Evolutionary conservation across 2,113 vertebrate genomes (phyloP).

Genomic region (Trogon melanurus): DNA sequence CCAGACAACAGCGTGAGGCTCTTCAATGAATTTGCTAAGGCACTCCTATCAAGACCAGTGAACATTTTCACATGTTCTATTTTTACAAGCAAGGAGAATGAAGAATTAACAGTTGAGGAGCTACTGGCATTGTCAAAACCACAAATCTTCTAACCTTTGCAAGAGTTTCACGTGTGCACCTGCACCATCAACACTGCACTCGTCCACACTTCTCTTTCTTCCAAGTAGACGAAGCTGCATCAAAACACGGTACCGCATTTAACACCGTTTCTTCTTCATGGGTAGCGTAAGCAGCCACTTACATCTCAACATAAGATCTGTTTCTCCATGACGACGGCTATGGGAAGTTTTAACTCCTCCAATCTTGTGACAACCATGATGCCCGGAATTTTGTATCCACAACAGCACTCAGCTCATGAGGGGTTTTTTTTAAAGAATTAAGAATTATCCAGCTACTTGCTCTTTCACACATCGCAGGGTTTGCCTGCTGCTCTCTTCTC

Average conservation of each 20-base stretch:
- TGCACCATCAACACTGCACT: background rate
- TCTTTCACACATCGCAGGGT: background rate
- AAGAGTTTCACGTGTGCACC: accelerated
- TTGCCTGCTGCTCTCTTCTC: background rate
- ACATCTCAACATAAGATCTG: background rate
- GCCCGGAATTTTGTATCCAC: background rate
- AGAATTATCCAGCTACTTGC: background rate
- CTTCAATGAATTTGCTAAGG: background rate
- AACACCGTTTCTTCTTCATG: background rate
- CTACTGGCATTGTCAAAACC: background rate
- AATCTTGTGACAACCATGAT: background rate
- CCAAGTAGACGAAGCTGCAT: background rate
- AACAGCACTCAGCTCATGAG: background rate
- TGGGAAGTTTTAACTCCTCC: conserved; percentile 4
- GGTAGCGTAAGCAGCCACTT: background rate
- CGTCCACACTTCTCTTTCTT: background rate
- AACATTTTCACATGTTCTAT: background rate
- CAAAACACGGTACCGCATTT: background rate
- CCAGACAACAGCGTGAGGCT: background rate
- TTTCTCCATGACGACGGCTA: conserved; percentile 17
- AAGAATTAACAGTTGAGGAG: background rate
- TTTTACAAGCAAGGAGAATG: background rate
- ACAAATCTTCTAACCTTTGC: background rate
- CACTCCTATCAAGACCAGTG: background rate
- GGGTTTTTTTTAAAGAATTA: background rate